A percentile compares a stretch with the other conserved stretches of the same genome.
These are phyloP conservation scores for Terrapene triunguis DNA, from an alignment of 2,113 vertebrate species.

Conservation along the genomic window DNA sequence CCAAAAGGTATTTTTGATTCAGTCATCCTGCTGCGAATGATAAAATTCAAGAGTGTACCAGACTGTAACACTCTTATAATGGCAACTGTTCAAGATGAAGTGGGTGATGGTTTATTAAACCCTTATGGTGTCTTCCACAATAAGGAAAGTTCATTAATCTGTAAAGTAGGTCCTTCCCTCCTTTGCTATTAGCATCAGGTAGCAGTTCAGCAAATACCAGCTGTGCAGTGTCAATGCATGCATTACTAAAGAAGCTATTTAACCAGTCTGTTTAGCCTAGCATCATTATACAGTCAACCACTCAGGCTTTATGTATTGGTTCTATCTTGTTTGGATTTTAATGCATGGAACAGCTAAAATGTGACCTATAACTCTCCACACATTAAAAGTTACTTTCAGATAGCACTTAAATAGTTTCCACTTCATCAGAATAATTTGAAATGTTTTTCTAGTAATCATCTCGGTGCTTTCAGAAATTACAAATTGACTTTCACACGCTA, in stretches of 20 bases:
- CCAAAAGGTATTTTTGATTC: neutral
- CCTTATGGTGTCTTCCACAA: neutral
- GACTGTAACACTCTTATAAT: neutral
- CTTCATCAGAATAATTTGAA: slow-evolving; percentile 50
- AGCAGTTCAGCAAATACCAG: neutral
- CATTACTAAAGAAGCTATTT: neutral
- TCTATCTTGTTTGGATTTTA: slow-evolving; percentile 12
- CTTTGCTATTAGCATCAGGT: neutral
- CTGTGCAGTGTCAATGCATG: rapidly evolving
- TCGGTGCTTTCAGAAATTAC: slow-evolving; percentile 19
- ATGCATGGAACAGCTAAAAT: neutral
- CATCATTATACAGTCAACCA: neutral
- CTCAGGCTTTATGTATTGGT: neutral
- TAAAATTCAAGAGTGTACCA: neutral
- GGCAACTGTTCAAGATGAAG: rapidly evolving
- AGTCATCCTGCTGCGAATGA: neutral
- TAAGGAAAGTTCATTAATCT: neutral
- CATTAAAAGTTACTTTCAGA: slow-evolving; percentile 29
- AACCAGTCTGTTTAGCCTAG: neutral
- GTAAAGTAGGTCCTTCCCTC: neutral
- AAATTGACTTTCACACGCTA: slow-evolving; percentile 4
- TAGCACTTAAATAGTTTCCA: slow-evolving; percentile 25
- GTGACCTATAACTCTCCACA: neutral
- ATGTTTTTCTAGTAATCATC: neutral
- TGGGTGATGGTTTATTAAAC: neutral